Percentiles rank a stretch among this genome's conserved stretches.
These are phyloP conservation scores for Barnardius zonarius DNA, from an alignment of 2,113 vertebrate genomes.

Conservation along the genomic window DNA sequence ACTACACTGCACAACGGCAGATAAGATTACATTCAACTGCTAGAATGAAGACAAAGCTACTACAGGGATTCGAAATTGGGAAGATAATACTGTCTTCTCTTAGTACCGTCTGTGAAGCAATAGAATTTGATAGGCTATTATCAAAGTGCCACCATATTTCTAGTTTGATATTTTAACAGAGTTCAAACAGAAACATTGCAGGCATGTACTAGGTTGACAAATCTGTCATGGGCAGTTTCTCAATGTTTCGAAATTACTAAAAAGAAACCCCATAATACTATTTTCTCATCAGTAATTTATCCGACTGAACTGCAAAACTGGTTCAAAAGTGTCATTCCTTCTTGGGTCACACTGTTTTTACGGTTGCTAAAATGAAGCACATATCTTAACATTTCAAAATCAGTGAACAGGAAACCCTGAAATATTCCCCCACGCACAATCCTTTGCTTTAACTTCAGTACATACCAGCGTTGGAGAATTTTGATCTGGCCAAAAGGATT, in stretches of 20 bases:
- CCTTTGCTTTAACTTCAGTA: slow-evolving; percentile 16
- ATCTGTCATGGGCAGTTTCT: background rate
- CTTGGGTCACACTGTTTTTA: background rate
- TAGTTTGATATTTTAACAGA: background rate
- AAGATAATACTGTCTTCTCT: background rate
- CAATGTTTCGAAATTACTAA: background rate
- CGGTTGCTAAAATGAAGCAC: background rate
- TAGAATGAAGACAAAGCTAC: background rate
- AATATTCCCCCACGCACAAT: background rate
- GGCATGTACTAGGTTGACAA: background rate
- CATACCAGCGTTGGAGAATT: slow-evolving; percentile 95
- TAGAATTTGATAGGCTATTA: background rate
- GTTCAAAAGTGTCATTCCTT: background rate
- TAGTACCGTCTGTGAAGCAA: background rate
- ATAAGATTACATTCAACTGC: background rate
- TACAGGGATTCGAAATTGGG: background rate
- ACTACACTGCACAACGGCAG: background rate
- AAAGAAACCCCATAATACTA: background rate
- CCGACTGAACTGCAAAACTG: background rate
- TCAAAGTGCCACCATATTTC: background rate
- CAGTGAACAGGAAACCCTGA: background rate
- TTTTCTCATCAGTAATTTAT: background rate
- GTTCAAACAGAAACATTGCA: background rate
- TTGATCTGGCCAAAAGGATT: slow-evolving; percentile 98
- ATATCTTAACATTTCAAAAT: background rate